These are phyloP conservation scores for Sminthurides bifidus DNA, from an alignment of 1,140 invertebrate genomes.

Conservation along the genomic window DNA sequence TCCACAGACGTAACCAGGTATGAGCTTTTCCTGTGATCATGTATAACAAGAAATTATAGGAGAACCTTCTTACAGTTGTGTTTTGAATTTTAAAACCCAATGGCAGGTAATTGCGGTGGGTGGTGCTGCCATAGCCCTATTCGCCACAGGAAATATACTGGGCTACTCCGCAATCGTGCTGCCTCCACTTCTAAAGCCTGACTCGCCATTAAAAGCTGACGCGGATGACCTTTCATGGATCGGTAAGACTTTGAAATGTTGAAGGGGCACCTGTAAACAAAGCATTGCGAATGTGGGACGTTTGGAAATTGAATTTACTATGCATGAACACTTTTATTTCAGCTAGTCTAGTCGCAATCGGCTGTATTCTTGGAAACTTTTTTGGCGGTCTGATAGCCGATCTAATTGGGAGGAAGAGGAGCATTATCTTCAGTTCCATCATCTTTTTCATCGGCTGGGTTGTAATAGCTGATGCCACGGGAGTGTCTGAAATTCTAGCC, in stretches of 20 bases:
- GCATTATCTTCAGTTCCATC: conserved; percentile 24
- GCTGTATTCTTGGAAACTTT: conserved; percentile 26
- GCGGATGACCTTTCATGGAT: conserved; percentile 28
- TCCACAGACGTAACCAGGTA: conserved; percentile 28
- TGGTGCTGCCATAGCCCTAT: conserved; percentile 22
- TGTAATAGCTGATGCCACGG: conserved; percentile 19
- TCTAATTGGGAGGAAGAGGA: conserved; percentile 25
- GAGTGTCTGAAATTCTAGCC: conserved; percentile 19
- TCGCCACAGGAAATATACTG: conserved; percentile 29
- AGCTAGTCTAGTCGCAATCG: conserved; percentile 27
- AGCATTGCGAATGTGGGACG: not conserved
- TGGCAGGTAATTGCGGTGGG: conserved; percentile 25
- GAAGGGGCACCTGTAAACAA: not conserved
- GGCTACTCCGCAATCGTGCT: conserved; percentile 28
- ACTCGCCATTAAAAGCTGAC: conserved; percentile 19
- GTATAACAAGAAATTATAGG: not conserved
- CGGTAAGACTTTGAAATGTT: conserved; percentile 11
- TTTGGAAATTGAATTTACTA: not conserved
- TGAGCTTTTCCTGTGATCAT: not conserved
- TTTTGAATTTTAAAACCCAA: not conserved
- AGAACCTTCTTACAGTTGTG: not conserved
- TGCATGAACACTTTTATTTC: conserved; percentile 1
- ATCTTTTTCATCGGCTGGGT: conserved; percentile 28
- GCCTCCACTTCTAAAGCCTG: conserved; percentile 16
- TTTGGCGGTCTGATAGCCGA: conserved; percentile 24